phyloP scores from a whole-genome alignment of 2,797 vertebrate genomes.

The Odontamblyopus lacepedii region DNA sequence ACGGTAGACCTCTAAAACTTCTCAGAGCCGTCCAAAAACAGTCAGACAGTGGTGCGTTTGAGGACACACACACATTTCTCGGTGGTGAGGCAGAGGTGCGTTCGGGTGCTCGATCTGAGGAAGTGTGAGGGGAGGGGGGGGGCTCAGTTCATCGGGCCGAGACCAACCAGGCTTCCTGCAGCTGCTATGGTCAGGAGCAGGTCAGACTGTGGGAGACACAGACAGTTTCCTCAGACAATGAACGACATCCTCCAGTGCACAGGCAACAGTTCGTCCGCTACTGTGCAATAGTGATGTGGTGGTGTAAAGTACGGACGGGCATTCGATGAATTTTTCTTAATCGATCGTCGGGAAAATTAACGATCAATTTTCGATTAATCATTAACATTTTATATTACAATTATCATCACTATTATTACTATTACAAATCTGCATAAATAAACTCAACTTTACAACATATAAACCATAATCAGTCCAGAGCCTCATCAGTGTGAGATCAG shows the following conservation, averaged over 20 bases:
- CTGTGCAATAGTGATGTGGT: neutral
- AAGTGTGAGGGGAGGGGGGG: constrained; percentile 25
- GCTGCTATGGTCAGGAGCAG: constrained; percentile 44
- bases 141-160: constrained; percentile 61
- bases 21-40: constrained; percentile 47
- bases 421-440: no score
- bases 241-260: constrained; percentile 5
- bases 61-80: constrained; percentile 63
- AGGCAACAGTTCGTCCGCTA: neutral
- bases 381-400: no score
- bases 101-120: constrained; percentile 24
- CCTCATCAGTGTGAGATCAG: no score
- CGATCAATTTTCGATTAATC: no score
- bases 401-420: no score
- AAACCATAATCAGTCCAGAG: no score
- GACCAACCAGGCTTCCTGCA: constrained; percentile 41
- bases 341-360: no score
- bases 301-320: no score
- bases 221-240: constrained; percentile 28
- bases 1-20: constrained; percentile 36
- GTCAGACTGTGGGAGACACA: constrained; percentile 45
- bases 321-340: no score
- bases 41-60: constrained; percentile 62
- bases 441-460: no score
- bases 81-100: constrained; percentile 34